A percentile compares a stretch with the other conserved stretches of the same genome.
Evolutionary conservation across 2,797 vertebrate species (phyloP).

Genomic region (Harpagifer antarcticus): DNA sequence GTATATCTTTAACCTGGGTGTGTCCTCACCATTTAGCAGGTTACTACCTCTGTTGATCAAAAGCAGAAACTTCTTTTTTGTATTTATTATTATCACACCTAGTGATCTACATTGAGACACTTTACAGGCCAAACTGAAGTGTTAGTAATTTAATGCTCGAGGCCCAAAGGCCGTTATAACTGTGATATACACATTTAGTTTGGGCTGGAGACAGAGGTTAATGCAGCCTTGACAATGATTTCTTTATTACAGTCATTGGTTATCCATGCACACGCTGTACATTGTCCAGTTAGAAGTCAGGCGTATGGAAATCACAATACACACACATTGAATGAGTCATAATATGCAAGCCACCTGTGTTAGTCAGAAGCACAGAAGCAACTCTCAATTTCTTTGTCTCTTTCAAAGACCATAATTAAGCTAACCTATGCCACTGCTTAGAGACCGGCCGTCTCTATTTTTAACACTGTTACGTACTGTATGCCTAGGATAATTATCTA

Average conservation of each 20-base stretch:
- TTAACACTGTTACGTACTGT: constrained; percentile 40
- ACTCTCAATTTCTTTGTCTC: constrained; percentile 70
- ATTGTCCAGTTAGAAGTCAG: constrained; percentile 63
- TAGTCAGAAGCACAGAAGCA: constrained; percentile 81
- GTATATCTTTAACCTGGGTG: background rate
- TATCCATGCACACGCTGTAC: constrained; percentile 70
- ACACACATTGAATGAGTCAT: constrained; percentile 65
- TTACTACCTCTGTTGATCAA: constrained; percentile 19
- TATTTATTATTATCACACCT: constrained; percentile 25
- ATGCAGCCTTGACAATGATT: constrained; percentile 73
- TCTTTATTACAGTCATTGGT: constrained; percentile 49
- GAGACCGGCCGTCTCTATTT: constrained; percentile 57
- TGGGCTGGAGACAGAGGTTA: constrained; percentile 39
- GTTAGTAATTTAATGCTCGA: constrained; percentile 30
- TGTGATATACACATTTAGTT: constrained; percentile 24
- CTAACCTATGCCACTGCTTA: constrained; percentile 73
- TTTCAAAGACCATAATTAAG: constrained; percentile 73
- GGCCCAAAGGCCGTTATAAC: constrained; percentile 28
- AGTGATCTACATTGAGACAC: constrained; percentile 12
- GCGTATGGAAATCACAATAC: constrained; percentile 57
- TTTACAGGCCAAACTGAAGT: constrained; percentile 19
- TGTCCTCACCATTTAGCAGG: constrained; percentile 26
- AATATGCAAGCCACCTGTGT: constrained; percentile 74
- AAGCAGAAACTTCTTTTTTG: constrained; percentile 12
- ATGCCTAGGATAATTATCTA: constrained; percentile 55